A percentile compares a stretch with the other conserved stretches of the same genome.
Evolutionary conservation across 2,888 invertebrate species (phyloP).

Genomic region (Idaea aversata): DNA sequence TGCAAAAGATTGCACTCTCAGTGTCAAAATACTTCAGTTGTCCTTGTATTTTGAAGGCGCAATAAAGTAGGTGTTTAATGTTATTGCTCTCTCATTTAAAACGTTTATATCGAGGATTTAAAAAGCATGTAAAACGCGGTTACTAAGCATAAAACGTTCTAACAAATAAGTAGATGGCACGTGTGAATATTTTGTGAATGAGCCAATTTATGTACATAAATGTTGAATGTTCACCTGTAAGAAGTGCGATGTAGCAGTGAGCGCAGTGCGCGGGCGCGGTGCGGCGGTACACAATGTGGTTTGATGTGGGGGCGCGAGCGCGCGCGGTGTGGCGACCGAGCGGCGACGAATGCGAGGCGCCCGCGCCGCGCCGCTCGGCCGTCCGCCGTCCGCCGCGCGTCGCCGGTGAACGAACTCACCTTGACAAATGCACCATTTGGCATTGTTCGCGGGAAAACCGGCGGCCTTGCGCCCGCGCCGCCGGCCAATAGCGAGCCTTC

Average conservation of each 20-base stretch:
- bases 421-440: slow-evolving; percentile 81
- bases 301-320: background rate
- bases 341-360: slow-evolving; percentile 49
- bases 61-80: background rate
- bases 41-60: background rate
- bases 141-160: background rate
- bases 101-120: background rate
- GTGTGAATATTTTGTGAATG: background rate
- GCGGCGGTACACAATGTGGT: background rate
- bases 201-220: slow-evolving; percentile 23
- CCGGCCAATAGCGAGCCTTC: slow-evolving; percentile 72
- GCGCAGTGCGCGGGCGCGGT: background rate
- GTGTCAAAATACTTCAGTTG: background rate
- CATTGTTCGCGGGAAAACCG: slow-evolving; percentile 81
- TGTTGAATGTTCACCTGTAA: slow-evolving; percentile 67
- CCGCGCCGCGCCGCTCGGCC: slow-evolving; percentile 41
- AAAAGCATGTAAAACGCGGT: background rate
- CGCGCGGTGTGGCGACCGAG: slow-evolving; percentile 6
- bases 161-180: background rate
- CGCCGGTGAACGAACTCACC: slow-evolving; percentile 80
- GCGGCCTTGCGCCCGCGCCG: slow-evolving; percentile 77
- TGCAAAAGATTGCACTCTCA: background rate
- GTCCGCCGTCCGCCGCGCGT: slow-evolving; percentile 63
- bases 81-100: background rate
- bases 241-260: slow-evolving; percentile 45